Conservation (phyloP, 2,113 vertebrate genomes). For the Odocoileus hemionus region DNA sequence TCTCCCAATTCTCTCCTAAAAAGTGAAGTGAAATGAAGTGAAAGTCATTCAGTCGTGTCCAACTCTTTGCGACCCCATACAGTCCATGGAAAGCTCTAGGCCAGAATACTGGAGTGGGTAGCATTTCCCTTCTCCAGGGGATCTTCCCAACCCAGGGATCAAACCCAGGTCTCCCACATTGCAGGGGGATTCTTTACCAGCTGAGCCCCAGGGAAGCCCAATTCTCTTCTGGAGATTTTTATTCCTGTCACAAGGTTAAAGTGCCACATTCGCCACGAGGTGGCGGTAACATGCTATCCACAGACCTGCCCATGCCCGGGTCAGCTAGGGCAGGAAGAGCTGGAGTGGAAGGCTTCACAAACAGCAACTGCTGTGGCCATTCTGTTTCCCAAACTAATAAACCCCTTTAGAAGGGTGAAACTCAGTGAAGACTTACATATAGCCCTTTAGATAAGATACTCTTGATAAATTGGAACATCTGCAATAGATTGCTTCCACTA, state of each 20-base stretch:
- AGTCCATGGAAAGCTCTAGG: not conserved
- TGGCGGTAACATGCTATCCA: not conserved
- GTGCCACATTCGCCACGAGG: not conserved
- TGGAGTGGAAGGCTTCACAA: not conserved
- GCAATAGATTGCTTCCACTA: not conserved
- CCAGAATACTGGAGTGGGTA: not conserved
- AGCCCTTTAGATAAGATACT: not conserved
- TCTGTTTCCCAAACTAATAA: not conserved
- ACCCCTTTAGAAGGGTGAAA: not conserved
- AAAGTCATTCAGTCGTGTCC: not conserved
- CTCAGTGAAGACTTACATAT: not conserved
- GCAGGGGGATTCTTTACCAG: not conserved
- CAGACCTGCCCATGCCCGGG: rapidly evolving
- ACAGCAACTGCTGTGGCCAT: not conserved
- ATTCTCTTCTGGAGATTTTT: not conserved
- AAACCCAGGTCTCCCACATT: not conserved
- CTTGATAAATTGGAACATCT: not conserved
- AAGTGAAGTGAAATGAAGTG: not conserved
- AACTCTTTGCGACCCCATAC: not conserved
- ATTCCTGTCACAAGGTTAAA: not conserved
- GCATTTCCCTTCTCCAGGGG: not conserved
- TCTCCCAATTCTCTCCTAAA: not conserved
- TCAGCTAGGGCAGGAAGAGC: not conserved
- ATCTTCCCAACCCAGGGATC: not conserved
- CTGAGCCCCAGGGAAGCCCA: not conserved